Evolutionary conservation across 2,113 vertebrate species (phyloP), one percentile per base, ranked within the genome.

Genomic region (Notechis scutatus): DNA sequence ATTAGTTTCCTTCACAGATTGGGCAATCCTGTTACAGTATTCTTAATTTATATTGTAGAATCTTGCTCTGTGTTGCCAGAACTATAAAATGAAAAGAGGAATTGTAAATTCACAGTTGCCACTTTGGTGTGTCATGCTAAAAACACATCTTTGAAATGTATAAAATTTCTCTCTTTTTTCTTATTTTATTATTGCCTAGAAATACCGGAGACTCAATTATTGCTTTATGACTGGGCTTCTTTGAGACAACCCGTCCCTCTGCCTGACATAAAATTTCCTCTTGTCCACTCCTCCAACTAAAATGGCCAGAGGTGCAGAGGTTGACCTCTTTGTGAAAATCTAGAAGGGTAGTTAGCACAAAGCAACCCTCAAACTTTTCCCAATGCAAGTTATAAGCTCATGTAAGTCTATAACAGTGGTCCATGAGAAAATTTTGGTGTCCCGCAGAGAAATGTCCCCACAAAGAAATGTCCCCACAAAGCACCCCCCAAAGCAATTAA

Each of bases 141-240:
- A 34, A 94, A 93, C 0, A n/a, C 47, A 64, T 10, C 50, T 61
- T 93, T 91, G 64, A 45, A 45, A 42, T 24, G 0, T 2, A 0
- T 57, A 4, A 4, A 74, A 74, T 1, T 14, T 1, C 0, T 5
- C 15, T 15, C n/a, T 74, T 74, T 18, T 74, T 69, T n/a, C 29
- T 69, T 15, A 15, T 69, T 69, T 34, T 74, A 15, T 74, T 74
- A 74, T 74, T 74, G n/a, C 15, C n/a, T 74, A 7, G 47, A 92
- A 90, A 85, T 92, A 87, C 91, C 54, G 89, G 39, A 90, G 87
- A 94, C 89, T 93, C 96, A 64, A 61, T 93, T 95, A 90, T 94
- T 94, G 94, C 92, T 94, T 94, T 93, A 94, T 26, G 1, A 87
- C 21, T 61, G 15, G 54, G 52, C 10, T 39, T 57, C 20, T 89